Evolutionary conservation across 2,797 vertebrate species (phyloP).

Genomic region (Arrhamphus sclerolepis): DNA sequence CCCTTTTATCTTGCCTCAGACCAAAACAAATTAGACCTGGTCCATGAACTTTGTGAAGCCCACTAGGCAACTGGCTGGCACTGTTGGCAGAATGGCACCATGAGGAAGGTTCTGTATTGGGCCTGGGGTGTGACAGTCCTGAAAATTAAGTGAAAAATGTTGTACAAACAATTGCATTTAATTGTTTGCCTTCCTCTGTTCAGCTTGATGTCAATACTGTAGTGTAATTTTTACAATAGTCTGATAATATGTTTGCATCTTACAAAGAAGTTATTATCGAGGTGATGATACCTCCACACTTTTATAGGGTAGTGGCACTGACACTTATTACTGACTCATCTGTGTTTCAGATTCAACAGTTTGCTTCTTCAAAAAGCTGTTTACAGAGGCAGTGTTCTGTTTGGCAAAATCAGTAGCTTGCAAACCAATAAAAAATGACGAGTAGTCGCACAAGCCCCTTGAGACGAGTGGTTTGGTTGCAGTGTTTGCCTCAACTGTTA

Average conservation of each 20-base stretch:
- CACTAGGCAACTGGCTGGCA: neutral
- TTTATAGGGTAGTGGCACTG: no score
- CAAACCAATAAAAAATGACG: neutral
- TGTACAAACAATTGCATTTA: no score
- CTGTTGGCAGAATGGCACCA: constrained; percentile 6
- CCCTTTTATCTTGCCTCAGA: constrained; percentile 29
- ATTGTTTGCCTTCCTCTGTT: no score
- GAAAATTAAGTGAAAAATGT: no score
- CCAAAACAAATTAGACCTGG: constrained; percentile 63
- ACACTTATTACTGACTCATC: no score
- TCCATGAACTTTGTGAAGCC: constrained; percentile 16
- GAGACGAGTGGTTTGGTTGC: neutral
- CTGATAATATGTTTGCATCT: no score
- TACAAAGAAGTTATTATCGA: no score
- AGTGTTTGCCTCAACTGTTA: neutral
- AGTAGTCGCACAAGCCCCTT: constrained; percentile 3
- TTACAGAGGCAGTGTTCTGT: neutral
- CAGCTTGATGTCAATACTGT: no score
- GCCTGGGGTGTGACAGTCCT: no score
- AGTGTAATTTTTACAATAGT: no score
- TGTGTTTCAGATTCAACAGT: no score
- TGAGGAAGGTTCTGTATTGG: constrained; percentile 5
- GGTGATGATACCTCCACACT: no score
- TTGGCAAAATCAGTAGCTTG: neutral
- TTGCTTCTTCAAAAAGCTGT: neutral